Conservation (phyloP, 2,888 invertebrate genomes). For the Salticus scenicus region DNA sequence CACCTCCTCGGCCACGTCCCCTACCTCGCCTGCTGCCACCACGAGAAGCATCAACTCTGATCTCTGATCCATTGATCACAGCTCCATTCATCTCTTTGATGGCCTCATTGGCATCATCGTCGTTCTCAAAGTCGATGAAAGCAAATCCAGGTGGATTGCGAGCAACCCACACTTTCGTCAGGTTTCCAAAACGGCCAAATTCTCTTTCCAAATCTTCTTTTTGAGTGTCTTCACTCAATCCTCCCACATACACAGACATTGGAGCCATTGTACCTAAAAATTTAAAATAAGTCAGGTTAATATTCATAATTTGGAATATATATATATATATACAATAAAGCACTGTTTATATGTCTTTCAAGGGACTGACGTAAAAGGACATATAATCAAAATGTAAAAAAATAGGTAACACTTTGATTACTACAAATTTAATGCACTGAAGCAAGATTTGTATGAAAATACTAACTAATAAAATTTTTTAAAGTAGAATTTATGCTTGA, state of each 20-base stretch:
- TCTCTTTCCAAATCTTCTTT: slow-evolving; percentile 58
- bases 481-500: too few relatives aligned
- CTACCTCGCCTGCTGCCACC: slow-evolving; percentile 45
- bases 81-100: slow-evolving; percentile 91
- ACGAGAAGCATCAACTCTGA: slow-evolving; percentile 66
- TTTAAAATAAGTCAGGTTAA: too few relatives aligned
- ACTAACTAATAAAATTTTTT: too few relatives aligned
- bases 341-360: too few relatives aligned
- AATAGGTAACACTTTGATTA: too few relatives aligned
- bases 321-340: too few relatives aligned
- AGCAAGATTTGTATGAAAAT: too few relatives aligned
- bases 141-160: slow-evolving; percentile 89
- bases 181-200: slow-evolving; percentile 53
- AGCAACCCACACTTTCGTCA: slow-evolving; percentile 69
- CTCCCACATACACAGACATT: slow-evolving; percentile 55
- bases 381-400: too few relatives aligned
- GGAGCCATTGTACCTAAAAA: too few relatives aligned
- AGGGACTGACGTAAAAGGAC: too few relatives aligned
- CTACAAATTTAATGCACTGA: too few relatives aligned
- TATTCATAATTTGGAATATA: too few relatives aligned
- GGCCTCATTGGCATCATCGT: slow-evolving; percentile 91
- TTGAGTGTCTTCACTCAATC: slow-evolving; percentile 54
- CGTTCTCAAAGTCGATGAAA: slow-evolving; percentile 92
- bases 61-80: slow-evolving; percentile 58
- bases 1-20: not conserved